Base-by-base conservation (phyloP, 2,797 vertebrate genomes). In the Hoplostethus mediterraneus region DNA sequence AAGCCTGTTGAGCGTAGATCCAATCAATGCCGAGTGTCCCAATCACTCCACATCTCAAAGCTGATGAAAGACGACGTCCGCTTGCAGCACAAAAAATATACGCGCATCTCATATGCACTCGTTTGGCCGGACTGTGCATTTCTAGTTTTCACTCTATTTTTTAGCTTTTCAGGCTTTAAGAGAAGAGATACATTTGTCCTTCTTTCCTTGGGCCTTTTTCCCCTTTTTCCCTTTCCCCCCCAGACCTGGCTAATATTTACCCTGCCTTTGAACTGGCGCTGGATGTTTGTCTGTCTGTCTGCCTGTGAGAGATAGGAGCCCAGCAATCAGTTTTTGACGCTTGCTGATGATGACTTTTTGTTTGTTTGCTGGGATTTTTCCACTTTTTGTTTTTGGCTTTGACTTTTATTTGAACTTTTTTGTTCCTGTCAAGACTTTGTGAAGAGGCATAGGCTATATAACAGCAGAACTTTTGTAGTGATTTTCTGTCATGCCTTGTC, bases 31-130 rank as follows among this genome's bases (percentile, higher is more conserved):
- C 2, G 66, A 92, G 83, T 78, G 76, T 52, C 63, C 53, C 83
- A 92, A 90, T 90, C 90, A 90, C 80, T 85, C 85, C 80, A 85
- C 74, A 79, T 82, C 73, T 77, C 53, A 36, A 80, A 72, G 75
- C 81, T 90, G 83, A 89, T 86, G 80, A 84, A 82, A 62, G 54
- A 71, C 73, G 73, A 71, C 8, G 21, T 6, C 51, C n/a, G 73
- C 64, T 12, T 16, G 25, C 52, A 47, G 5, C 31, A 33, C 31
- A 33, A 66, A 17, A 77, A 70, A 78, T 58, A 67, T 54, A 48
- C 73, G 44, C 66, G 59, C 63, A 67, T 73, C 60, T 63, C 38
- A 21, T 49, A 55, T 55, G 42, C 56, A 59, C 51, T 42, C 21
- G 3, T 64, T 63, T 67, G 63, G 68, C 51, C 8, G 58, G 36